A percentile compares a stretch with the other conserved stretches of the same genome.
Evolutionary conservation across 2,888 invertebrate genomes (phyloP).

Genomic region (Agriopis marginaria): DNA sequence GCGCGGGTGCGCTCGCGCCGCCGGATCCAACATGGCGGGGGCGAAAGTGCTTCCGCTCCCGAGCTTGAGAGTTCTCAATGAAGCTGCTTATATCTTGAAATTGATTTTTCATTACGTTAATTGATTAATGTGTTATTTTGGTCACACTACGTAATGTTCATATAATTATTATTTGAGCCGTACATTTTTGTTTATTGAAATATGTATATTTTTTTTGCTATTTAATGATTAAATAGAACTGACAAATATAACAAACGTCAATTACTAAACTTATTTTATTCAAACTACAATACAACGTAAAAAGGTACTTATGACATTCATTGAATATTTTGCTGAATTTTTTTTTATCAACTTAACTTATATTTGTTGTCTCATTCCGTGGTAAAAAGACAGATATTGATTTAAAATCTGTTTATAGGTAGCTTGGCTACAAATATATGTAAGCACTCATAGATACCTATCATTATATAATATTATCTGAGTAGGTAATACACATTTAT

Average conservation of each 20-base stretch:
- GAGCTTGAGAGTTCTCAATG: constrained; percentile 78
- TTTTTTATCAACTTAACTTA: background rate
- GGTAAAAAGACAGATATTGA: background rate
- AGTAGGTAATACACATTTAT: too few relatives aligned
- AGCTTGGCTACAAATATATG: too few relatives aligned
- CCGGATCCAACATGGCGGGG: constrained; percentile 85
- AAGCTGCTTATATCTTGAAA: constrained; percentile 67
- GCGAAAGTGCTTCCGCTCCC: constrained; percentile 84
- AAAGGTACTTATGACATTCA: too few relatives aligned
- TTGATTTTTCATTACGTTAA: constrained; percentile 46
- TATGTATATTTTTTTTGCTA: too few relatives aligned
- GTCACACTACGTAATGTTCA: background rate
- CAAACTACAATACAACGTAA: too few relatives aligned
- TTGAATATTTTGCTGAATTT: too few relatives aligned
- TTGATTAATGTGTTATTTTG: constrained; percentile 29
- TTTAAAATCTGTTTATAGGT: background rate
- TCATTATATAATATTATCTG: too few relatives aligned
- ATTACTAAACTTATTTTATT: too few relatives aligned
- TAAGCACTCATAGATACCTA: too few relatives aligned
- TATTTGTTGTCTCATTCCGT: background rate
- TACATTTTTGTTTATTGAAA: too few relatives aligned
- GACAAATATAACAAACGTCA: too few relatives aligned
- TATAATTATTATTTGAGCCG: background rate
- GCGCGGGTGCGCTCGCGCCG: constrained; percentile 78
- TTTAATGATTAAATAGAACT: too few relatives aligned